phyloP scores from a whole-genome alignment of 2,888 invertebrate species.

The Odiellus spinosus region DNA sequence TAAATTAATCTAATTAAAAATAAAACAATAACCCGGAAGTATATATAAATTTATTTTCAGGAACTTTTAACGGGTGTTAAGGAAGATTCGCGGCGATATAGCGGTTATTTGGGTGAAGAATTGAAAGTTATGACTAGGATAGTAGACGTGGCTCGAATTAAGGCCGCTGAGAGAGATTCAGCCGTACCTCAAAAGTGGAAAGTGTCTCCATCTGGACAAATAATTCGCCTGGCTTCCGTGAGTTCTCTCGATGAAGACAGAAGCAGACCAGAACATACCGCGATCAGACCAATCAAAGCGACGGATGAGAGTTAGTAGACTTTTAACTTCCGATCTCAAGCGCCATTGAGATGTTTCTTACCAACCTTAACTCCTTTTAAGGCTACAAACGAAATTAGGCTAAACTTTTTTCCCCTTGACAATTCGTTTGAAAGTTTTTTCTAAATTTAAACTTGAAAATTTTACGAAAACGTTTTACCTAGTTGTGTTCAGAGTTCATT shows the following conservation, averaged over 20 bases:
- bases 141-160: slow-evolving; percentile 17
- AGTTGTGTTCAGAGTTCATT: slow-evolving; percentile 63
- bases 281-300: slow-evolving; percentile 22
- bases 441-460: too few species aligned
- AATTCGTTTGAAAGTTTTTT: too few species aligned
- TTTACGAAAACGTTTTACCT: too few species aligned
- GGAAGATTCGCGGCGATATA: slow-evolving; percentile 41
- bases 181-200: slow-evolving; percentile 19
- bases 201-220: slow-evolving; percentile 18
- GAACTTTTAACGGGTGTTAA: slow-evolving; percentile 53
- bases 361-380: too few species aligned
- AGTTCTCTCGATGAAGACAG: slow-evolving; percentile 11
- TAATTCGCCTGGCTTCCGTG: slow-evolving; percentile 17
- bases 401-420: too few species aligned
- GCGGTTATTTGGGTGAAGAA: slow-evolving; percentile 43
- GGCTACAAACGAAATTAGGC: too few species aligned
- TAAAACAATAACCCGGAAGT: slow-evolving; percentile 1
- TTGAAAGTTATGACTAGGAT: slow-evolving; percentile 51
- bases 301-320: slow-evolving; percentile 27
- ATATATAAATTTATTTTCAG: slow-evolving; percentile 26
- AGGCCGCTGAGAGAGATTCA: too few species aligned
- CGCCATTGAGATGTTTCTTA: too few species aligned
- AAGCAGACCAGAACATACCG: slow-evolving; percentile 6
- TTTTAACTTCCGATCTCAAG: not conserved
- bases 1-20: not conserved